Conservation (phyloP, 2,888 invertebrate genomes). For the Operophtera brumata region DNA sequence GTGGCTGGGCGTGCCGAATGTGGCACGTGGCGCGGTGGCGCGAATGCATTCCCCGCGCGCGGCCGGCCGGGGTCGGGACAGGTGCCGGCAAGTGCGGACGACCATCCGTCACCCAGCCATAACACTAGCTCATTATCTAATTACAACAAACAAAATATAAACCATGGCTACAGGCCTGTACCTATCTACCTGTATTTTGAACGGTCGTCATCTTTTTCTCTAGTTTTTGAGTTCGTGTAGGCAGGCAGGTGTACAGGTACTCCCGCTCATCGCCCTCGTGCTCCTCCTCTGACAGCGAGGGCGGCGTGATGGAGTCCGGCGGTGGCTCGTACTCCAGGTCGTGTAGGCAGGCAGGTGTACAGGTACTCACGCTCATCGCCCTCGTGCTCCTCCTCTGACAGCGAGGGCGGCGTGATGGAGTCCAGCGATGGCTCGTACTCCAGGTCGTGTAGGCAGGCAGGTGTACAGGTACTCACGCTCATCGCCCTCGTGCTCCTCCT, state of each 20-base stretch:
- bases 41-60: constrained; percentile 39
- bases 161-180: too few relatives aligned
- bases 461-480: constrained; percentile 8
- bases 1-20: constrained; percentile 36
- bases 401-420: constrained; percentile 16
- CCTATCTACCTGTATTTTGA: too few relatives aligned
- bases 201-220: not conserved
- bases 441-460: constrained; percentile 3
- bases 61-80: constrained; percentile 10
- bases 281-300: constrained; percentile 38
- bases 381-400: constrained; percentile 45
- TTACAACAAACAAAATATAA: too few relatives aligned
- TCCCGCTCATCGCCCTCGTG: constrained; percentile 38
- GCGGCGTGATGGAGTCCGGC: constrained; percentile 19
- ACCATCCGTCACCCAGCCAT: not conserved
- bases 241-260: not conserved
- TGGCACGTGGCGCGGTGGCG: constrained; percentile 52
- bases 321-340: constrained; percentile 20
- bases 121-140: too few relatives aligned
- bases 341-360: too few relatives aligned
- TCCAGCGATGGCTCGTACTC: constrained; percentile 15
- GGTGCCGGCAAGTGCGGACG: constrained; percentile 12
- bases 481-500: constrained; percentile 46
- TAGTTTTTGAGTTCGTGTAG: too few relatives aligned
- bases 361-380: constrained; percentile 28